Evolutionary conservation across 2,113 vertebrate species (phyloP), one percentile per base, ranked within the genome.

Genomic region (Seriola quinqueradiata): DNA sequence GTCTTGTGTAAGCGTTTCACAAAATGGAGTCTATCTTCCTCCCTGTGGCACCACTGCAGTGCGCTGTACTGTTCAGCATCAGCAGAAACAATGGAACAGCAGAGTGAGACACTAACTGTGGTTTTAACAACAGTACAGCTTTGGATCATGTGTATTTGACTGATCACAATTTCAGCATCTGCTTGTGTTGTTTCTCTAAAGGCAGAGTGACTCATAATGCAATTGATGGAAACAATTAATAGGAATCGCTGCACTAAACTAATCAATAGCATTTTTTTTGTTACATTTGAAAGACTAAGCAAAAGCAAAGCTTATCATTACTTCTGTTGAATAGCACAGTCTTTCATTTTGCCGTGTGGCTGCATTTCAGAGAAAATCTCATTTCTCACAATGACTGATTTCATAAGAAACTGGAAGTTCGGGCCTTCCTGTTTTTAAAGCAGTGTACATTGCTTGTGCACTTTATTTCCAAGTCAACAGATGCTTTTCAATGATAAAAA

Each of bases 391-490:
- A 70, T 38, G 36, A 38, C 57, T 81, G 46, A 86, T 84, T 88
- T 90, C 87, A 81, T 54, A 77, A 85, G 77, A 85, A 89, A 85
- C 71, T 76, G 85, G 79, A 86, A 90, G 75, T 85, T 2, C 5
- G 0, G 12, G 19, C 23, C 77, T 91, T 91, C 91, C 89, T 81
- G 84, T 91, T 88, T 88, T 65, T 23, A n/a, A 87, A 83, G 65
- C 21, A 9, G 60, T 19, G 0, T 21, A 16, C 42, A 54, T 48
- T 23, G 60, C 40, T 57, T 8, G 11, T 42, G 72, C 52, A 32
- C 55, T 70, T 32, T 0, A 55, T 69, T 67, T 78, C 57, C 6
- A 25, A 83, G 54, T 68, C 82, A 71, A 60, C 85, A 80, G 61
- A 81, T 78, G 77, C 14, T 2, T 69, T 63, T 67, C 40, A 32